Base-by-base conservation (phyloP, 2,888 invertebrate species). In the Diabrotica balteata region DNA sequence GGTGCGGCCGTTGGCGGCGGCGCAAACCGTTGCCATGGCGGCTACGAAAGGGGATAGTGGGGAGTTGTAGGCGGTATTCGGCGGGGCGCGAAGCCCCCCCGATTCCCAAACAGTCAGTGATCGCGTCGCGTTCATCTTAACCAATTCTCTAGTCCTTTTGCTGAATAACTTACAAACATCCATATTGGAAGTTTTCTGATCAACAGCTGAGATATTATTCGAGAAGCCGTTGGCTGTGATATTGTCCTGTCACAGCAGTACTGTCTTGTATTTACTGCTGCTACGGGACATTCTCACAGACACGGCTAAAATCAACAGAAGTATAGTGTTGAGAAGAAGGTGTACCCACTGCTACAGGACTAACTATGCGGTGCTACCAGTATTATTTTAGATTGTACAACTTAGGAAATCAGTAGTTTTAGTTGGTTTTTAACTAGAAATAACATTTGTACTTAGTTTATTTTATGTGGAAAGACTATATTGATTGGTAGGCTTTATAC, bases 201-300 rank as follows among this genome's bases (percentile, higher is more conserved):
- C 67, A 63, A 66, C 55, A 60, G 58, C 80, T 58, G 55, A n/a
- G 53, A 54, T 22, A 32, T 17, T 50, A 53, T 45, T 50, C 45
- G 55, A 54, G 46, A 42, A 65, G 65, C 63, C 53, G n/a, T 22
- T 58, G 74, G 89, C 91, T 88, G 90, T 92, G 89, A 95, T 95
- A 95, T 95, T 95, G 95, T 95, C 95, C 94, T 94, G 95, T 95
- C 95, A 95, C 95, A 95, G 95, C 95, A 95, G 95, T 95, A 95
- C 91, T 90, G 84, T 86, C 87, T 85, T 84, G 78, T 85, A 77
- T 87, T 88, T 95, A 95, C 95, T 95, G 95, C 93, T 95, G 93
- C 90, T 90, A 88, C 93, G 90, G 93, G 95, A 94, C 95, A 95
- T 93, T 89, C 89, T 87, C 90, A 89, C 87, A 87, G 90, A 87